These are phyloP conservation scores for Schizothorax lantsangensis DNA, from an alignment of 2,797 vertebrate genomes.

Conservation along the genomic window DNA sequence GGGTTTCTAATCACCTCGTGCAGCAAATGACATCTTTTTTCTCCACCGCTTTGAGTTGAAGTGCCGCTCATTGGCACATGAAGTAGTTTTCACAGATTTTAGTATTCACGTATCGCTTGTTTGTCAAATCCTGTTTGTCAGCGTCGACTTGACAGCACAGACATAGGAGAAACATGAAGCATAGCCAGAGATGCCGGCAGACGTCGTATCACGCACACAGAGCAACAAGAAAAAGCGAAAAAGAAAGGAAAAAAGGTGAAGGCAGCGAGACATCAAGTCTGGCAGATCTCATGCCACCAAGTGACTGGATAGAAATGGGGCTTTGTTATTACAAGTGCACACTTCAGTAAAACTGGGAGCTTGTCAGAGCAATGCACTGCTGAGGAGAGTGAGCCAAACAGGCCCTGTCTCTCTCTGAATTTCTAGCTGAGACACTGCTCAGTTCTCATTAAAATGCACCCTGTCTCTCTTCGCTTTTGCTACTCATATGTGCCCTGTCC, in stretches of 20 bases:
- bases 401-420: constrained; percentile 47
- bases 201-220: constrained; percentile 21
- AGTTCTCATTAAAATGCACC: constrained; percentile 53
- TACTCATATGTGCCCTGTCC: constrained; percentile 40
- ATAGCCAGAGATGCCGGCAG: constrained; percentile 41
- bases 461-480: constrained; percentile 23
- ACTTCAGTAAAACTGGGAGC: constrained; percentile 55
- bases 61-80: constrained; percentile 18
- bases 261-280: constrained; percentile 58
- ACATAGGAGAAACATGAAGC: constrained; percentile 55
- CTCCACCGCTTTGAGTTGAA: constrained; percentile 28
- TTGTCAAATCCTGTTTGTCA: constrained; percentile 48
- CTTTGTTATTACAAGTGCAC: constrained; percentile 61
- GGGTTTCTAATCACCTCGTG: constrained; percentile 35
- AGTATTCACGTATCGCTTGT: constrained; percentile 31
- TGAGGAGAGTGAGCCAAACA: constrained; percentile 54
- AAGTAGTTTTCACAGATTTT: constrained; percentile 38
- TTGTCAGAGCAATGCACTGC: constrained; percentile 53
- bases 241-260: constrained; percentile 49
- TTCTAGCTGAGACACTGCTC: constrained; percentile 31
- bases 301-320: constrained; percentile 60
- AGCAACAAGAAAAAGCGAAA: constrained; percentile 50
- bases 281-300: constrained; percentile 60
- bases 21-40: constrained; percentile 20
- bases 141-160: constrained; percentile 31